phyloP scores from a whole-genome alignment of 2,888 invertebrate genomes.

The Chromoteleia sp. region DNA sequence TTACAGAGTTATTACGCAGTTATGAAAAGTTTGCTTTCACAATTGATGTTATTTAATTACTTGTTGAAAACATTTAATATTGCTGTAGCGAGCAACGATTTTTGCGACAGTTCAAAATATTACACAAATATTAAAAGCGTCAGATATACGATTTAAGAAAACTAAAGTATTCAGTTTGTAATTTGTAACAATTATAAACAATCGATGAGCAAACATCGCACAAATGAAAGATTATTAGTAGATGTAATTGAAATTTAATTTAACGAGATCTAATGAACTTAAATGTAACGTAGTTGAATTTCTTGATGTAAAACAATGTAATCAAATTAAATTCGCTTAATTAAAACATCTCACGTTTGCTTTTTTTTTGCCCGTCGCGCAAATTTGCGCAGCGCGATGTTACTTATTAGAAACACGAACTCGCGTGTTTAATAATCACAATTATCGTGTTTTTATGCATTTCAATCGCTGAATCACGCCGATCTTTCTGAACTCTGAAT shows the following conservation, averaged over 20 bases:
- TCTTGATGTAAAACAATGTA: neutral
- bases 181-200: too few species aligned
- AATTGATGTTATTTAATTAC: too few species aligned
- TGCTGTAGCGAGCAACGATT: too few species aligned
- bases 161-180: too few species aligned
- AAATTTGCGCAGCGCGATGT: conserved; percentile 8
- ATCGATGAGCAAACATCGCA: too few species aligned
- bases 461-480: conserved; percentile 45
- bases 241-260: conserved; percentile 6
- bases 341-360: neutral
- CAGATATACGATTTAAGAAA: too few species aligned
- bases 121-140: too few species aligned
- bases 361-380: neutral
- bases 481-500: conserved; percentile 55
- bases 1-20: too few species aligned
- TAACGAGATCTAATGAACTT: neutral
- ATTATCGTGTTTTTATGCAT: conserved; percentile 59
- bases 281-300: neutral
- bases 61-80: too few species aligned
- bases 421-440: conserved; percentile 50
- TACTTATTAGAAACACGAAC: conserved; percentile 7
- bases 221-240: neutral
- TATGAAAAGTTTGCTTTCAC: too few species aligned
- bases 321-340: conserved; percentile 8
- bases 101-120: too few species aligned